Base-by-base conservation (phyloP, 2,888 invertebrate species). In the Drosophila macrothrix region DNA sequence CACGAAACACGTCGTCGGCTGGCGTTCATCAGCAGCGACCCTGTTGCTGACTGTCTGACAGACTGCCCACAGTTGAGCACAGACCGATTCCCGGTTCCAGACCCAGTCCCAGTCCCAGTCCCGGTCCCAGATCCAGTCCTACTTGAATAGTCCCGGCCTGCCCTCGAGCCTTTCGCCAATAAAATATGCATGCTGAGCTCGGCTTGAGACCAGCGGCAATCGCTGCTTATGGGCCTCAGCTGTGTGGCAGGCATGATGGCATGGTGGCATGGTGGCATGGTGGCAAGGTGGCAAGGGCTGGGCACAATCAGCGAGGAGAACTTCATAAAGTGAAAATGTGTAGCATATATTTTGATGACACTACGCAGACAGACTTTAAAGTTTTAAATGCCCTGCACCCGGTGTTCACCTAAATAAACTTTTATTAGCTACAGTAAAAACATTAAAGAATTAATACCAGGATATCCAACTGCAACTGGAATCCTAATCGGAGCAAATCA, bases 241-340 rank as follows among this genome's bases (percentile, higher is more conserved):
- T 52, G 65, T 25, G 35, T 77, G 33, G 50, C 46, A 46, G 46
- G 46, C 46, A n/a, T 10, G 39, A 4, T n/a, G 39, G 68, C 58
- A 29, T 22, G 39, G 46, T 64, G 39, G 68, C 58, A 29, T 22
- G 39, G 46, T 64, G 64, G 29, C 14, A 39, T 52, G 49, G 22
- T 2, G 22, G 22, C 22, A 69, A 22, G 19, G 29, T 12, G 19
- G 33, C 22, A 16, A 46, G 49, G 28, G 74, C 29, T 46, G 59
- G 63, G 53, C 22, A 56, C 66, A 71, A 80, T 71, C 78, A 78
- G 62, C 35, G 75, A 69, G 76, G 28, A 61, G 80, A 73, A 72
- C 82, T 87, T 84, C 84, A 82, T 85, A 89, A 89, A 85, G 90
- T 85, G 90, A 84, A 84, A 89, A 85, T 87, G 73, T 85, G 88